Percentiles rank a stretch among this genome's conserved stretches.
Evolutionary conservation across 2,113 vertebrate genomes (phyloP).

Genomic region (Oncorhynchus mykiss): DNA sequence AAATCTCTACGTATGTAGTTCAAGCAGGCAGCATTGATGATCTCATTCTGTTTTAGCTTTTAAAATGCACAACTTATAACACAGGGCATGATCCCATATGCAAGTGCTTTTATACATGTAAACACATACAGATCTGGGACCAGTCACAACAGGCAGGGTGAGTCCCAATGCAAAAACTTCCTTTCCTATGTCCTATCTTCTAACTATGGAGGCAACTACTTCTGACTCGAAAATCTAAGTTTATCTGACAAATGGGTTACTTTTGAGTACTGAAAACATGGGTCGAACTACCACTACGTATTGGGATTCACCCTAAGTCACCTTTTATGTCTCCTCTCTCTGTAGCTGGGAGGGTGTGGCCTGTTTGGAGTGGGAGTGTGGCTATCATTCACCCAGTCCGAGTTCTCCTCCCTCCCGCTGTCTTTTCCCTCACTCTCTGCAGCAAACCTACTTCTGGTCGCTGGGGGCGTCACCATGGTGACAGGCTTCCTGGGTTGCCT

Average conservation of each 20-base stretch:
- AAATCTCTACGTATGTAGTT: constrained; percentile 9
- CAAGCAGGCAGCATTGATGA: constrained; percentile 8
- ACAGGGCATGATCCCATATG: too few relatives aligned
- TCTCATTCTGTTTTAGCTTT: background rate
- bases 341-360: constrained; percentile 82
- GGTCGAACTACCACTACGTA: background rate
- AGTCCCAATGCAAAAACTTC: too few relatives aligned
- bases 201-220: too few relatives aligned
- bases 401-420: constrained; percentile 80
- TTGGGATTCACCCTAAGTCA: background rate
- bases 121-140: too few relatives aligned
- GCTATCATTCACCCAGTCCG: constrained; percentile 81
- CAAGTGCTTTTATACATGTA: too few relatives aligned
- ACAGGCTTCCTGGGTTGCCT: constrained; percentile 85
- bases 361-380: constrained; percentile 83
- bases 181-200: too few relatives aligned
- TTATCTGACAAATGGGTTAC: too few relatives aligned
- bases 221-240: too few relatives aligned
- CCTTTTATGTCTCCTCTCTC: background rate
- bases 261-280: too few relatives aligned
- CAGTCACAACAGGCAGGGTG: too few relatives aligned
- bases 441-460: constrained; percentile 80
- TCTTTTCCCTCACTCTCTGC: constrained; percentile 83
- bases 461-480: constrained; percentile 82
- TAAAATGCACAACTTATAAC: background rate